Evolutionary conservation across 2,113 vertebrate genomes (phyloP).

Genomic region (Taxidea taxus): DNA sequence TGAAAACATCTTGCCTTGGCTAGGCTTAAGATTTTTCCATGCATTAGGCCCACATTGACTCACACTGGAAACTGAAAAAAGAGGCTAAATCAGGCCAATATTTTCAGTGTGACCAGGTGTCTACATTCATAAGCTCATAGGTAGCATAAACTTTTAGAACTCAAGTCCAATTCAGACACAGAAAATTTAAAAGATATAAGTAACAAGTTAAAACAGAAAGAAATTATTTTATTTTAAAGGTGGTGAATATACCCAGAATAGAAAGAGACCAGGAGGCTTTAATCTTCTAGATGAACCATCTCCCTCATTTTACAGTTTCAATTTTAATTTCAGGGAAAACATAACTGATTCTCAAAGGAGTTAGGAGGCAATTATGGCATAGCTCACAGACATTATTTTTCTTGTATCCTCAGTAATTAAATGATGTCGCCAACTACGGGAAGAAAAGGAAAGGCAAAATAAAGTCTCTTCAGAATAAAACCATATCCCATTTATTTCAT

Average conservation of each 20-base stretch:
- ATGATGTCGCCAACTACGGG: background rate
- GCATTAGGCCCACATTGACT: background rate
- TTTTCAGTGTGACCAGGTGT: background rate
- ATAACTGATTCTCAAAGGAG: background rate
- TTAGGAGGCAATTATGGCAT: background rate
- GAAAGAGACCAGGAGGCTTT: background rate
- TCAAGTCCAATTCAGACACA: background rate
- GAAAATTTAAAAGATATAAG: background rate
- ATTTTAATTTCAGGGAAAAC: constrained; percentile 31
- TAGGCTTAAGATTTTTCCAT: background rate
- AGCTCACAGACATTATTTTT: background rate
- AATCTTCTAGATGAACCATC: background rate
- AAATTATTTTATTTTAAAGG: constrained; percentile 24
- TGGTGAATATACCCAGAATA: background rate
- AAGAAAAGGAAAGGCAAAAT: background rate
- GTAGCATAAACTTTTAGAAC: background rate
- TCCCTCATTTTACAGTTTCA: background rate
- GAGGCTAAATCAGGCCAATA: background rate
- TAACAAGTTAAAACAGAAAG: background rate
- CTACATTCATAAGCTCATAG: background rate
- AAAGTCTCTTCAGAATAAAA: constrained; percentile 9
- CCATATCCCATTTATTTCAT: background rate
- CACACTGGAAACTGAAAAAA: background rate
- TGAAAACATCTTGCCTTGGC: background rate
- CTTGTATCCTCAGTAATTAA: constrained; percentile 18